Base-by-base conservation (phyloP, 1,140 invertebrate genomes). In the Caerostris extrusa region DNA sequence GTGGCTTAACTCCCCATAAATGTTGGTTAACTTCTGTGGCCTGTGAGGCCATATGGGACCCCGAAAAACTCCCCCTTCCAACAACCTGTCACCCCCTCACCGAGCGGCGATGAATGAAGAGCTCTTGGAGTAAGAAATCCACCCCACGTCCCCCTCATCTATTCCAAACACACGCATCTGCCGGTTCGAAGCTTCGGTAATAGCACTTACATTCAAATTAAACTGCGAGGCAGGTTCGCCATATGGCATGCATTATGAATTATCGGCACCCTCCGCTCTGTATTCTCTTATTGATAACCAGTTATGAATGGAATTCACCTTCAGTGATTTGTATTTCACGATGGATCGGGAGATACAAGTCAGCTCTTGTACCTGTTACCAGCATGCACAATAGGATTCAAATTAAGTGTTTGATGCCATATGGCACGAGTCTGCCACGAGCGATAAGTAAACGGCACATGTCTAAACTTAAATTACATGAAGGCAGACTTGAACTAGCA, bases 11-110 rank as follows among this genome's bases (percentile, higher is more conserved):
- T 77, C 69, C n/a, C 69, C 19, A 19, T 56, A 86, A 53, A 17
- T 64, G 61, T 17, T 53, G 64, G 34, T 89, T 89, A 81, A 81
- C 88, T 81, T 58, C 8, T 81, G 69, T 19, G n/a, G 69, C 88
- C 88, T 58, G 6, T 81, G 69, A 19, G n/a, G 69, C 88, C 88
- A 81, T 90, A 77, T 90, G 88, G 88, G 67, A 1, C 64, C 34
- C 10, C 82, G n/a, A n/a, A 55, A 19, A 60, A 8, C 17, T 58
- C 57, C 58, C 14, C 88, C 58, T 86, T n/a, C 57, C 12, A 60
- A 50, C 19, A 86, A 86, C 83, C 83, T 86, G 83, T 60, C 57
- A 19, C 12, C 19, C 34, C 69, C 7, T 34, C 3, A 3, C 69
- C 69, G 34, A 34, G 19, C 69, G 34, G 50, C 69, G 69, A 71